phyloP scores from a whole-genome alignment of 1,140 invertebrate genomes.

The Pseudachorutes palmiensis region DNA sequence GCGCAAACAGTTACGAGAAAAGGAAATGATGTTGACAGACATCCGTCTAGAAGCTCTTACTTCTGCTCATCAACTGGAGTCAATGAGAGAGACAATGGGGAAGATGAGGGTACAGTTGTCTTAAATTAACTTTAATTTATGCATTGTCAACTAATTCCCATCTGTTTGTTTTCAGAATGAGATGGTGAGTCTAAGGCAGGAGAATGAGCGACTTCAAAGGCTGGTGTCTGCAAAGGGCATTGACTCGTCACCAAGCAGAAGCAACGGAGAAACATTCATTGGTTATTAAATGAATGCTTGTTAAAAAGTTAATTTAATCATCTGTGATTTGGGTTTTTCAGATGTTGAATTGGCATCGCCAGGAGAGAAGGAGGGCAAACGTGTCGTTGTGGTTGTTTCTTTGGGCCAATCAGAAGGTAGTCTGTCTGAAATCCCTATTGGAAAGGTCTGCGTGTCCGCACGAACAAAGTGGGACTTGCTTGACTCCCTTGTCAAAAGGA shows the following conservation, averaged over 20 bases:
- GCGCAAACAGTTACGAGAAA: constrained; percentile 85
- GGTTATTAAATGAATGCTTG: too few relatives aligned
- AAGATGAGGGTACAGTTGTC: constrained; percentile 70
- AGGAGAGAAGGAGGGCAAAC: constrained; percentile 72
- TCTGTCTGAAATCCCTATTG: constrained; percentile 58
- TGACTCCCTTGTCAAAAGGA: constrained; percentile 78
- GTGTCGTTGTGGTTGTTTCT: constrained; percentile 72
- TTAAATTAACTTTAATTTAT: constrained; percentile 2
- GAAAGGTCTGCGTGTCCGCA: constrained; percentile 76
- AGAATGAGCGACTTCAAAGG: constrained; percentile 87
- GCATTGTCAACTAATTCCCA: background rate
- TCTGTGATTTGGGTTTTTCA: constrained; percentile 15
- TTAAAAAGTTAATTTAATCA: too few relatives aligned
- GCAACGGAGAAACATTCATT: background rate
- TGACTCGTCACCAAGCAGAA: constrained; percentile 47
- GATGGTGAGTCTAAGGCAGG: constrained; percentile 91
- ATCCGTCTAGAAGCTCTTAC: constrained; percentile 90
- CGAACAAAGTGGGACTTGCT: constrained; percentile 92
- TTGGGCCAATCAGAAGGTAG: constrained; percentile 49
- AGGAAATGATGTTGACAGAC: constrained; percentile 91
- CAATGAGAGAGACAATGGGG: constrained; percentile 87
- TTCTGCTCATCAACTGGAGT: constrained; percentile 92
- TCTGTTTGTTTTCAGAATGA: constrained; percentile 63
- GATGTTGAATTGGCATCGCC: constrained; percentile 42
- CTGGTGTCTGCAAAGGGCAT: constrained; percentile 72